These are phyloP conservation scores for Malthinus flaveolus DNA, from an alignment of 2,888 invertebrate species.

Conservation along the genomic window DNA sequence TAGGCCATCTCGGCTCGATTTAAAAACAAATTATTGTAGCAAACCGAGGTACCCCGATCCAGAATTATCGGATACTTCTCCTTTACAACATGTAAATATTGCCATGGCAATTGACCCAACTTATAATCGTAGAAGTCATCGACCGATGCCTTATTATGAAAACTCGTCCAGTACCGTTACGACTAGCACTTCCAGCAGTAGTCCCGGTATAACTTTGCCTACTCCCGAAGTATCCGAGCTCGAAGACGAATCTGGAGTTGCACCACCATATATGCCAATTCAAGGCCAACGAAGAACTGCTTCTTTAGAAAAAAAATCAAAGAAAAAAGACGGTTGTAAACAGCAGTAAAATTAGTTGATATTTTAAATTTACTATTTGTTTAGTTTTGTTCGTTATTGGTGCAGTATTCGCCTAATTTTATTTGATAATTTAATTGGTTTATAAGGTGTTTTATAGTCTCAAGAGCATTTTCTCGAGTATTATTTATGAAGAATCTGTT, in stretches of 20 bases:
- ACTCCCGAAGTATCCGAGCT: slow-evolving; percentile 41
- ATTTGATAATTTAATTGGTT: too few species aligned
- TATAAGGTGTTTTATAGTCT: too few species aligned
- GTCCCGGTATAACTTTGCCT: slow-evolving; percentile 45
- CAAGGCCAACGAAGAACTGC: slow-evolving; percentile 71
- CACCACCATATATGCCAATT: slow-evolving; percentile 77
- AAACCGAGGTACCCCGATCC: slow-evolving; percentile 51
- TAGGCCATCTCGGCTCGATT: slow-evolving; percentile 52
- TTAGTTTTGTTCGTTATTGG: background rate
- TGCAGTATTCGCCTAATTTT: too few species aligned
- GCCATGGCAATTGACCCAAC: slow-evolving; percentile 72
- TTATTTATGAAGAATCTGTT: too few species aligned
- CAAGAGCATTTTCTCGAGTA: too few species aligned
- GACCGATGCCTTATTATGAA: slow-evolving; percentile 48
- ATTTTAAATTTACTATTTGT: background rate
- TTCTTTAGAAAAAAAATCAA: slow-evolving; percentile 57
- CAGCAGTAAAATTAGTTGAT: slow-evolving; percentile 42
- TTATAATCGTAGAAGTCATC: slow-evolving; percentile 53
- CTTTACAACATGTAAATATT: slow-evolving; percentile 59
- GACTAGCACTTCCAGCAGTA: slow-evolving; percentile 47
- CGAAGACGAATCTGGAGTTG: slow-evolving; percentile 59
- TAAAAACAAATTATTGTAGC: slow-evolving; percentile 45
- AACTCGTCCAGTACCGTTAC: slow-evolving; percentile 49
- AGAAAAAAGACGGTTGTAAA: slow-evolving; percentile 51
- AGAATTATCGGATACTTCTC: slow-evolving; percentile 40